Conservation (phyloP, 2,113 vertebrate species). For the Microcebus murinus region DNA sequence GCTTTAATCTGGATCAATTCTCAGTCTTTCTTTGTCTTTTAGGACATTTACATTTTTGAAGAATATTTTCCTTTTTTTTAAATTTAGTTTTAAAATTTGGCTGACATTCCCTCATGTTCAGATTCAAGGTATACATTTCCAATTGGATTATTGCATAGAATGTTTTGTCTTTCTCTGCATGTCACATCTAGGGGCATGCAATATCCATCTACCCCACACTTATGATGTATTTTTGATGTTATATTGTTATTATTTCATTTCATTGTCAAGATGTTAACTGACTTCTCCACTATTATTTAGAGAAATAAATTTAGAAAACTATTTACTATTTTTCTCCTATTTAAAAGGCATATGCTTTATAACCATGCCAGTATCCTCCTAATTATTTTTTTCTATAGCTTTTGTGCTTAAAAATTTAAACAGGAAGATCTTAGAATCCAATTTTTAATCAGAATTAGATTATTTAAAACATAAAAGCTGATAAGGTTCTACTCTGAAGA, state of each 20-base stretch:
- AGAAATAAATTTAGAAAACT: too few relatives aligned
- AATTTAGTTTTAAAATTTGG: not conserved
- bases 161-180: not conserved
- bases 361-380: not conserved
- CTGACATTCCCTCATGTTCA: not conserved
- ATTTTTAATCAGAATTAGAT: not conserved
- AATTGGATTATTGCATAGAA: not conserved
- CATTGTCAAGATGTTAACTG: not conserved
- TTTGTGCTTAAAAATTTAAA: slow-evolving; percentile 6
- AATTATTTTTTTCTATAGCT: not conserved
- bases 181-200: not conserved
- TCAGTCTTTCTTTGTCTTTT: not conserved
- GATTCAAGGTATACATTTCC: not conserved
- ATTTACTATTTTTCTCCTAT: not conserved
- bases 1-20: not conserved
- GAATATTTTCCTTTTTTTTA: not conserved
- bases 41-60: not conserved
- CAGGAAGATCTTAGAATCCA: not conserved
- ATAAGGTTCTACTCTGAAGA: not conserved
- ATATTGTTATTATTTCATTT: not conserved
- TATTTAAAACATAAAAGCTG: not conserved
- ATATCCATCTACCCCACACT: not conserved
- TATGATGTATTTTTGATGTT: not conserved
- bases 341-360: not conserved
- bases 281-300: not conserved